Evolutionary conservation across 1,140 invertebrate genomes (phyloP).

Genomic region (Pectinophora gossypiella): DNA sequence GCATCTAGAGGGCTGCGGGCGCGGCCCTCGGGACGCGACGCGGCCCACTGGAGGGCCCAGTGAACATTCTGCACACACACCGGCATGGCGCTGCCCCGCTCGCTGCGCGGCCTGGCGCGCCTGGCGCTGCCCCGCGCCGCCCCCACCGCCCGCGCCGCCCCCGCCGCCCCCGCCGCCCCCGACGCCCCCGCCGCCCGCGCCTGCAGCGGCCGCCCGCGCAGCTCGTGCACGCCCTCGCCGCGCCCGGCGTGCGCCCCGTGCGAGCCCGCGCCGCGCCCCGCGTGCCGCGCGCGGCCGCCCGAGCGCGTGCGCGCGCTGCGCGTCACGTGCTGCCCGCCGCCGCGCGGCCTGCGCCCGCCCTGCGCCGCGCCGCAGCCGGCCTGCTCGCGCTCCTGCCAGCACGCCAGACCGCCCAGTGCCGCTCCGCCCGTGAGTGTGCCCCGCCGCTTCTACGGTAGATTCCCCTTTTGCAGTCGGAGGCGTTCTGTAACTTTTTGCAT

Average conservation of each 20-base stretch:
- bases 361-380: not conserved
- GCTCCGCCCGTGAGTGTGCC: not conserved
- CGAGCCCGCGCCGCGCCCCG: slow-evolving; percentile 9
- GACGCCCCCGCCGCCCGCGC: slow-evolving; percentile 1
- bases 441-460: too few species aligned
- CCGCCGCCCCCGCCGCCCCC: not conserved
- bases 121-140: slow-evolving; percentile 1
- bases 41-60: too few species aligned
- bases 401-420: not conserved
- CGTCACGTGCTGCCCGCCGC: slow-evolving; percentile 6
- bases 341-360: not conserved
- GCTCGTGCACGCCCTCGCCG: slow-evolving; percentile 2
- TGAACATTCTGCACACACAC: not conserved
- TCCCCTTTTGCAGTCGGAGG: too few species aligned
- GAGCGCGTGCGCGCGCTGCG: not conserved
- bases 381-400: not conserved
- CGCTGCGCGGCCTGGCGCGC: not conserved
- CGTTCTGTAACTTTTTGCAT: too few species aligned
- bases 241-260: slow-evolving; percentile 9
- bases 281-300: slow-evolving; percentile 15
- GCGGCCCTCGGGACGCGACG: too few species aligned
- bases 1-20: too few species aligned
- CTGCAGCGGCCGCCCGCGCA: not conserved
- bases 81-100: not conserved
- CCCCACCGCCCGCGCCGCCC: slow-evolving; percentile 1